Evolutionary conservation across 2,113 vertebrate species (phyloP).

Genomic region (Phrynocephalus versicolor): DNA sequence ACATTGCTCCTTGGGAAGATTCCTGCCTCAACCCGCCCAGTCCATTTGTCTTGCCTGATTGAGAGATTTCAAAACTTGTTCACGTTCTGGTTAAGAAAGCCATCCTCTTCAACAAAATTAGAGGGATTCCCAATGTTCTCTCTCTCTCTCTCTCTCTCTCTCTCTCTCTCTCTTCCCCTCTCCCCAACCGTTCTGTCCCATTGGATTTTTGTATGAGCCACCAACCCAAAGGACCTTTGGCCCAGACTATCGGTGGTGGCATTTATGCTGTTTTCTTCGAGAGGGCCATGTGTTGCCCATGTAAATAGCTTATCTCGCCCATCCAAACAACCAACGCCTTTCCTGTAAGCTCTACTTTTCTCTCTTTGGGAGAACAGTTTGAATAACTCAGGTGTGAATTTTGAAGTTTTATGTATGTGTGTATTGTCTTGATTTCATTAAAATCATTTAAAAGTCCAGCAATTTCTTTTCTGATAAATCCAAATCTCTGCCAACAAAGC

Average conservation of each 20-base stretch:
- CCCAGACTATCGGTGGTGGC: neutral
- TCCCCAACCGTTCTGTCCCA: too few relatives aligned
- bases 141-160: neutral
- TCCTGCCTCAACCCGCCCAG: neutral
- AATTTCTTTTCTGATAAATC: neutral
- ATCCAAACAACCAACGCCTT: too few relatives aligned
- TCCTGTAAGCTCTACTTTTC: conserved; percentile 42
- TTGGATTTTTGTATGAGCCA: neutral
- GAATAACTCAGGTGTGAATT: conserved; percentile 69
- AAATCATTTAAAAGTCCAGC: conserved; percentile 12
- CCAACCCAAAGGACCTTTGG: neutral
- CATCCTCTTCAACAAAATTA: neutral
- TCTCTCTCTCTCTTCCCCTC: neutral
- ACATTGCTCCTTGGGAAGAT: too few relatives aligned
- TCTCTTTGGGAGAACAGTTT: conserved; percentile 41
- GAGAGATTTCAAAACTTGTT: neutral
- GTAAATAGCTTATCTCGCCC: conserved; percentile 38
- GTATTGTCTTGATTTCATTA: conserved; percentile 56
- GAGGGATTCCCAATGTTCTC: neutral
- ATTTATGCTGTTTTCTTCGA: neutral
- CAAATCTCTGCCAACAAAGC: neutral
- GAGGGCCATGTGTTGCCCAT: neutral
- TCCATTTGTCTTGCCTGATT: neutral
- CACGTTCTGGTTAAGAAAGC: neutral
- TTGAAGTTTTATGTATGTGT: conserved; percentile 40